Evolutionary conservation across 2,888 invertebrate genomes (phyloP), one percentile per base, ranked within the genome.

Genomic region (Sinopyrophorus schimmeli): DNA sequence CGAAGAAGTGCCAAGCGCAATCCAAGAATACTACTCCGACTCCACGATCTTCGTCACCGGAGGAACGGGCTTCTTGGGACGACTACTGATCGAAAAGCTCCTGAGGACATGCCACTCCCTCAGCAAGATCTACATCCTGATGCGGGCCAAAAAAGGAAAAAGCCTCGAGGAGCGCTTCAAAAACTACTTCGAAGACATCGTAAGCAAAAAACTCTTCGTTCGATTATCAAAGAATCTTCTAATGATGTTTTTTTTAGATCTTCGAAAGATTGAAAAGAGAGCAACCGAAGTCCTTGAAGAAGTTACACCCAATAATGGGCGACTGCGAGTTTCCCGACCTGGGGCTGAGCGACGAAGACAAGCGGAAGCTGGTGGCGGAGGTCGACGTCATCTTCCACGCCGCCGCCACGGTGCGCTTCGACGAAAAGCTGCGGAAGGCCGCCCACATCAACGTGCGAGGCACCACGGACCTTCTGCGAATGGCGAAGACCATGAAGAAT

Each of bases 331-430:
- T 71, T 43, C 76, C 76, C n/a, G 75, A 76, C 49, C 66, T 83
- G 24, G 82, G 80, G 18, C 63, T 82, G 30, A 74, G 72, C 47
- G 63, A 71, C 2, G 68, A 75, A 12, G 79, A 82, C 60, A 78
- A 78, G 55, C 65, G 72, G 27, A 61, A 67, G 10, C 59, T 81
- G 11, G 66, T 69, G 16, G 71, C 77, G n/a, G 77, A 84, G 57
- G 82, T 86, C 20, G 73, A 77, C 37, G 74, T 86, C 34, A 81
- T 89, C 6, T 82, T 89, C 67, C 88, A 89, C 67, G 82, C 82
- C 30, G 89, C 89, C 1, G 89, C 88, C 1, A 87, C 87, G 1
- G 83, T 89, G 11, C 77, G 81, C 54, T 90, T 90, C 65, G 85
- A 88, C 65, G 88, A 89, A 65, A 79, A 79, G 31, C 70, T 90